Evolutionary conservation across 2,888 invertebrate genomes (phyloP).

Genomic region (Epinotia nisella): DNA sequence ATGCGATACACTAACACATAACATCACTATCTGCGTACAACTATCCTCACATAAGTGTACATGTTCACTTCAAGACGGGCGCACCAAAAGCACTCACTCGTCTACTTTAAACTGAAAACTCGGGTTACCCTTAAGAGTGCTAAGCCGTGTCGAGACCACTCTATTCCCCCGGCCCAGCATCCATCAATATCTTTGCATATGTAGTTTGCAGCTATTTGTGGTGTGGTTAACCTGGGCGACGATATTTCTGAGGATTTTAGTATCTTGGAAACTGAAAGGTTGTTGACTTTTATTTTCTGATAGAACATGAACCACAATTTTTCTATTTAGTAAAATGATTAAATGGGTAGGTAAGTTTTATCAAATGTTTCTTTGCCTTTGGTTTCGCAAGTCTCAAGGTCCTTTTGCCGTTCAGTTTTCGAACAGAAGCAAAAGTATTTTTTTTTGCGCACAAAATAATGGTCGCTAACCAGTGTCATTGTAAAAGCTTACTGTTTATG

Average conservation of each 20-base stretch:
- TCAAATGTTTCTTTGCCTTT: too few species aligned
- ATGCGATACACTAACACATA: background rate
- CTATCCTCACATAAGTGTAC: background rate
- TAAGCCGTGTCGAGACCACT: constrained; percentile 81
- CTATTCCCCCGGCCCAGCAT: constrained; percentile 78
- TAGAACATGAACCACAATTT: too few species aligned
- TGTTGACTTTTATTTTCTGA: background rate
- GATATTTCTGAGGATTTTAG: constrained; percentile 14
- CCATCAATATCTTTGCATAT: constrained; percentile 85
- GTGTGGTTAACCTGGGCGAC: constrained; percentile 17
- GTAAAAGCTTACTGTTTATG: too few species aligned
- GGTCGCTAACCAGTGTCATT: too few species aligned
- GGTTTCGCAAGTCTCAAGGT: too few species aligned
- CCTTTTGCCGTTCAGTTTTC: too few species aligned
- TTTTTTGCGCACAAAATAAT: too few species aligned
- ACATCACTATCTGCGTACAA: background rate
- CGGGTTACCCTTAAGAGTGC: constrained; percentile 76
- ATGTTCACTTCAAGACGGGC: constrained; percentile 42
- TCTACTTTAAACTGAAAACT: constrained; percentile 67
- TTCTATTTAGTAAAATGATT: too few species aligned
- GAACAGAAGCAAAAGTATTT: too few species aligned
- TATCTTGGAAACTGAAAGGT: background rate
- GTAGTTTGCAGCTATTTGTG: constrained; percentile 44
- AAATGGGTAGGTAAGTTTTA: too few species aligned
- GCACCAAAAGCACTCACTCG: constrained; percentile 48